Evolutionary conservation across 2,797 vertebrate genomes (phyloP).

Genomic region (Anabacerthia variegaticeps): DNA sequence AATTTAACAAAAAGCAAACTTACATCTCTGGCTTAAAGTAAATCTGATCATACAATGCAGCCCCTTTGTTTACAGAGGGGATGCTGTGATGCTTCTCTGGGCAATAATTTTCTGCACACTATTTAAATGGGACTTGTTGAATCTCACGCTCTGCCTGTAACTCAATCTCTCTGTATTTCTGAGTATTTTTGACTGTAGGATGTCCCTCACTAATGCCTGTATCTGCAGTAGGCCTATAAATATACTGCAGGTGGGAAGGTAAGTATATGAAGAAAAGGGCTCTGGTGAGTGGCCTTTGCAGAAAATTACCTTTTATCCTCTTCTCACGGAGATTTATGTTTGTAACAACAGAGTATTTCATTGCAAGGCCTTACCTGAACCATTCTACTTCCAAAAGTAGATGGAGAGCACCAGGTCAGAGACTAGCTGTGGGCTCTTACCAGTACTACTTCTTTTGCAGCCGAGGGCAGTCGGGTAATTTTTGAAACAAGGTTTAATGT

Average conservation of each 20-base stretch:
- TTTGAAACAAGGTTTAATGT: constrained; percentile 67
- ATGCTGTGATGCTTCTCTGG: constrained; percentile 22
- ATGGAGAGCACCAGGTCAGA: constrained; percentile 79
- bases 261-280: constrained; percentile 91
- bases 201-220: constrained; percentile 90
- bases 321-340: constrained; percentile 65
- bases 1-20: constrained; percentile 39
- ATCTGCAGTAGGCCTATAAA: constrained; percentile 95
- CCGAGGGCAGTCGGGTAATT: constrained; percentile 80
- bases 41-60: not conserved
- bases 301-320: constrained; percentile 74
- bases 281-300: constrained; percentile 92
- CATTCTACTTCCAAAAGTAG: constrained; percentile 71
- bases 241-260: constrained; percentile 92
- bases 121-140: constrained; percentile 73
- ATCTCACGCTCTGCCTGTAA: constrained; percentile 72
- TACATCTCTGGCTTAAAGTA: constrained; percentile 32
- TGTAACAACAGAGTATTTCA: constrained; percentile 81
- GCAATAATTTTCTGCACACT: constrained; percentile 59
- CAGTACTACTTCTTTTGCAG: constrained; percentile 69
- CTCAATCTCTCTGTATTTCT: constrained; percentile 83
- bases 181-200: constrained; percentile 93
- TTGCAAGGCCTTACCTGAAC: constrained; percentile 85
- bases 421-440: constrained; percentile 85
- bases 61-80: constrained; percentile 22